Percentiles rank a stretch among this genome's conserved stretches.
These are phyloP conservation scores for Montifringilla adamsi DNA, from an alignment of 2,113 vertebrate genomes.

Conservation along the genomic window DNA sequence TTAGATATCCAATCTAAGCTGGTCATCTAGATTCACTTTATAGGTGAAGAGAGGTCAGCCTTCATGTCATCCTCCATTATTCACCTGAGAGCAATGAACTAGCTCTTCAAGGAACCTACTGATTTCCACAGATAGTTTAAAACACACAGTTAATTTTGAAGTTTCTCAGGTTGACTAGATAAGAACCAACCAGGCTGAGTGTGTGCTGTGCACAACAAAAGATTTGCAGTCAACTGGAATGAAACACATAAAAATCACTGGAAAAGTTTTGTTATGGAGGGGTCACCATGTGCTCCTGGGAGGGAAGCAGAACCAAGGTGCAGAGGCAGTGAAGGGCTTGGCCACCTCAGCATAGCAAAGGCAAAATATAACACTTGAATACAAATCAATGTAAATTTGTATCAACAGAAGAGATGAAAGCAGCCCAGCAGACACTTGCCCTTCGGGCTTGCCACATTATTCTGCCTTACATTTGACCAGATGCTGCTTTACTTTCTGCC, in stretches of 20 bases:
- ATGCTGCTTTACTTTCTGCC: neutral
- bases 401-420: neutral
- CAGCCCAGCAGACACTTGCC: neutral
- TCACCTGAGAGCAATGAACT: neutral
- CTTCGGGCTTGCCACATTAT: neutral
- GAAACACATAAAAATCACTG: neutral
- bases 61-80: neutral
- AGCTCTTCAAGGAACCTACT: neutral
- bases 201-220: neutral
- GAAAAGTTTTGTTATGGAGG: neutral
- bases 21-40: neutral
- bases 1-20: neutral
- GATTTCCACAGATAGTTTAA: neutral
- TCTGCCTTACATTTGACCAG: neutral
- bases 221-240: neutral
- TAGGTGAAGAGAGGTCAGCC: neutral
- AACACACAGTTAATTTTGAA: neutral
- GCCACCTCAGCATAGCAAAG: neutral
- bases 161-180: neutral
- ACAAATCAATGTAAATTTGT: neutral
- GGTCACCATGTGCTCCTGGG: rapidly evolving
- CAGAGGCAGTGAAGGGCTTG: neutral
- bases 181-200: neutral
- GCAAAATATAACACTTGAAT: neutral
- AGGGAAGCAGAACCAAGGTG: neutral